Evolutionary conservation across 2,888 invertebrate genomes (phyloP), one percentile per base, ranked within the genome.

Genomic region (Acanthococcus lagerstroemiae): DNA sequence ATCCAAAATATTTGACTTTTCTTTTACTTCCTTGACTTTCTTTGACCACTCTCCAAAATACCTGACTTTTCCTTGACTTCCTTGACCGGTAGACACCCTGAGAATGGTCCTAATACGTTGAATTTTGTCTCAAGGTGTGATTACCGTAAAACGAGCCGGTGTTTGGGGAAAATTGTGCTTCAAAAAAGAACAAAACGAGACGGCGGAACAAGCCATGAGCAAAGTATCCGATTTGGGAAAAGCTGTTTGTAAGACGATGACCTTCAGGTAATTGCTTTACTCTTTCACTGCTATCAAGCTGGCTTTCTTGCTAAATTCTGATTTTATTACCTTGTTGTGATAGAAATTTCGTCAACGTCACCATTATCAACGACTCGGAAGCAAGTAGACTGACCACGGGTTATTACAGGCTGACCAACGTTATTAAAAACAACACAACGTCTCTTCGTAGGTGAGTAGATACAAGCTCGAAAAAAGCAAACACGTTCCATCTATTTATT

Each of bases 101-200:
- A n/a, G n/a, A n/a, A n/a, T n/a, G n/a, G n/a, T n/a, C n/a, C n/a
- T n/a, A n/a, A n/a, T n/a, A n/a, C n/a, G n/a, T n/a, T n/a, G n/a
- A n/a, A n/a, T n/a, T n/a, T 55, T 55, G 9, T 3, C 24, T 45
- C 2, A 45, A 80, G 88, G 88, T 25, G 86, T 82, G 71, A 79
- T 88, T 27, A 85, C 86, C 82, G 84, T 88, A 1, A 79, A 86
- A 37, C 86, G 86, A 73, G 82, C 84, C 70, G 88, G 88, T 0
- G 79, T 80, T 55, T 89, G 89, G 89, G 88, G 88, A 4, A 85
- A 87, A 73, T 77, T 88, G 4, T 89, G 89, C 71, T 84, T 85
- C 69, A 84, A 83, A 69, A 54, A 63, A 37, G 63, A 37, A 54
- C 83, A 86, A 72, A 79, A 81, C 54, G 80, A 82, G 69, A 80